Evolutionary conservation across 2,797 vertebrate species (phyloP), one percentile per base, ranked within the genome.

Genomic region (Thunnus albacares): DNA sequence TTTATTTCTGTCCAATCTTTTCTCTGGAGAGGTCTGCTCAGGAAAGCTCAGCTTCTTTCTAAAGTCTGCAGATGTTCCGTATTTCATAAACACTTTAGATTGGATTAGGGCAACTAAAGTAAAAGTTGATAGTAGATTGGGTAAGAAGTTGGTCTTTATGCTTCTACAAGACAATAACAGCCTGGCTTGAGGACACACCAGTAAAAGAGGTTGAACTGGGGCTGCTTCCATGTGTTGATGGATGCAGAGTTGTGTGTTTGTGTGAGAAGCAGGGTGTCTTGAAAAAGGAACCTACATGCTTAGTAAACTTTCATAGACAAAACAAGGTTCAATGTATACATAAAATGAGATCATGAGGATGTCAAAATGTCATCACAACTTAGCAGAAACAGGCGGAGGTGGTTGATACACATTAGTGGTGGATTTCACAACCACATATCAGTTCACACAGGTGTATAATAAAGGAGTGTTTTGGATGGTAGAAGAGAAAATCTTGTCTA

Each of bases 111-210:
- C 30, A 57, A 22, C 20, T 52, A 22, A 57, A 73, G 60, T 59
- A 41, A 55, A 61, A 59, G 35, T 4, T 58, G 67, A 47, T 41
- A 33, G 57, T 10, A 7, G 38, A 55, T 10, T 38, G 22, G 17
- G 2, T 12, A 26, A 58, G 45, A 63, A 10, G 33, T n/a, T 65
- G 43, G 17, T 58, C 10, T 64, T 41, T 57, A 38, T 66, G 67
- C 3, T 66, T 65, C n/a, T 60, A 5, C 35, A 73, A 62, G 28
- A 35, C 30, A 62, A 60, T 53, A 47, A 79, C 47, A 67, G 62
- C 17, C 18, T 5, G 33, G 28, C 35, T 65, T 0, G 12, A 18
- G 53, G 24, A 33, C 6, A 62, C 28, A 30, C 28, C 3, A 30
- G 28, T 33, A 1, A 33, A 33, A 33, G 30, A 33, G 6, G 30